phyloP scores from a whole-genome alignment of 1,140 invertebrate genomes.

The Oncopeltus fasciatus region DNA sequence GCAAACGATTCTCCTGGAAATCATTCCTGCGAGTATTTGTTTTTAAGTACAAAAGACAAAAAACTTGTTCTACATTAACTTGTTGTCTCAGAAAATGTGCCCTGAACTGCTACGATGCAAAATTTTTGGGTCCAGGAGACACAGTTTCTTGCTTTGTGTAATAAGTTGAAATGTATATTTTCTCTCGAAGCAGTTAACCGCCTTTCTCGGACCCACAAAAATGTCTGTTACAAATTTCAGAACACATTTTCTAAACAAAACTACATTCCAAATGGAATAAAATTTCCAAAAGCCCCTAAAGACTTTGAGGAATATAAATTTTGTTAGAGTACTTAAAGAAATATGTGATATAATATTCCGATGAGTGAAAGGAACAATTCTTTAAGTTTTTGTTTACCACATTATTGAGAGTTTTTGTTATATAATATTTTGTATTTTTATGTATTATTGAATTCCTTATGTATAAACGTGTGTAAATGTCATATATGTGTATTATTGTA shows the following conservation, averaged over 20 bases:
- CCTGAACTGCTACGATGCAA: too few species aligned
- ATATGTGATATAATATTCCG: conserved; percentile 1
- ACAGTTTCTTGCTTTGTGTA: not conserved
- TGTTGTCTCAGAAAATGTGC: too few species aligned
- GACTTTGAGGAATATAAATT: not conserved
- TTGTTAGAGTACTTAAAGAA: conserved; percentile 1
- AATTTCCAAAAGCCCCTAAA: not conserved
- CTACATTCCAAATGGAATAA: not conserved
- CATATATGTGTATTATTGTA: conserved; percentile 9
- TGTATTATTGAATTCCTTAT: conserved; percentile 13
- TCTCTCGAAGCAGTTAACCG: not conserved
- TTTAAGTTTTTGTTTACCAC: not conserved
- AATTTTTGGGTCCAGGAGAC: not conserved
- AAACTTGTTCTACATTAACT: too few species aligned
- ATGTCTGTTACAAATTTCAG: not conserved
- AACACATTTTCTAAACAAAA: not conserved
- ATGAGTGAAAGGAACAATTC: conserved; percentile 3
- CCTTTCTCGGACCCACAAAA: not conserved
- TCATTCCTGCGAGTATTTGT: too few species aligned
- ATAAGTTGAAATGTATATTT: not conserved
- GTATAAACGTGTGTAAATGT: conserved; percentile 18
- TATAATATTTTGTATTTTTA: conserved; percentile 19
- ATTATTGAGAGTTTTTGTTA: conserved; percentile 11
- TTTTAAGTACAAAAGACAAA: too few species aligned
- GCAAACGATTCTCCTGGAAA: too few species aligned